Evolutionary conservation across 2,888 invertebrate genomes (phyloP).

Genomic region (Oscheius onirici): DNA sequence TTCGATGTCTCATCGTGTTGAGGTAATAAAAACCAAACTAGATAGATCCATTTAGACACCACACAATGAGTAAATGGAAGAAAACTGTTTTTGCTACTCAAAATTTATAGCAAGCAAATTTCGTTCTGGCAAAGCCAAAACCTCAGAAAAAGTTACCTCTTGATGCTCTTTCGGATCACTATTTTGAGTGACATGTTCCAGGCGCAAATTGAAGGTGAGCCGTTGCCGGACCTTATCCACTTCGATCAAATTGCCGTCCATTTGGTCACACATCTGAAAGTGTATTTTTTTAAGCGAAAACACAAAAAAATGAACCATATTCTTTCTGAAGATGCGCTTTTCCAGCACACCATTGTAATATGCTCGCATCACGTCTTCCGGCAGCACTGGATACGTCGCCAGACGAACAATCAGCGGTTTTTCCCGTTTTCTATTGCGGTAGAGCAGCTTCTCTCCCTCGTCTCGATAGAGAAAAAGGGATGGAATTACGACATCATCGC

Average conservation of each 20-base stretch:
- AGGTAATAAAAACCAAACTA: too few species aligned
- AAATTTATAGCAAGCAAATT: too few species aligned
- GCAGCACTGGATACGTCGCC: conserved; percentile 5
- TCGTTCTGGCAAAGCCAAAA: too few species aligned
- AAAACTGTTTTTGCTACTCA: too few species aligned
- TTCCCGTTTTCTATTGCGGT: not conserved
- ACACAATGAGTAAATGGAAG: too few species aligned
- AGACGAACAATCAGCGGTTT: conserved; percentile 6
- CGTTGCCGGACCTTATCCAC: conserved; percentile 35
- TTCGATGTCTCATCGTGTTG: too few species aligned
- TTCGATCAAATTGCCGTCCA: conserved; percentile 45
- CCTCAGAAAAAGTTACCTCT: conserved; percentile 33
- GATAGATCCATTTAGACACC: too few species aligned
- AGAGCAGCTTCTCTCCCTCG: conserved; percentile 37
- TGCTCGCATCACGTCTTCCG: conserved; percentile 12
- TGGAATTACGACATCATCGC: conserved; percentile 60
- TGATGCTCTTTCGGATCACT: conserved; percentile 55
- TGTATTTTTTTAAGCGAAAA: not conserved
- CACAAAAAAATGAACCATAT: not conserved
- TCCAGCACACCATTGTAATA: conserved; percentile 4
- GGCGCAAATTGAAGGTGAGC: conserved; percentile 56
- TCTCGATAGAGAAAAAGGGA: conserved; percentile 62
- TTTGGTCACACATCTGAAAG: conserved; percentile 33
- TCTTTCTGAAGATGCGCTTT: not conserved
- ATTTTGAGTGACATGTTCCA: conserved; percentile 50